Conservation (phyloP, 1,140 invertebrate species). For the Calephelis virginiensis region DNA sequence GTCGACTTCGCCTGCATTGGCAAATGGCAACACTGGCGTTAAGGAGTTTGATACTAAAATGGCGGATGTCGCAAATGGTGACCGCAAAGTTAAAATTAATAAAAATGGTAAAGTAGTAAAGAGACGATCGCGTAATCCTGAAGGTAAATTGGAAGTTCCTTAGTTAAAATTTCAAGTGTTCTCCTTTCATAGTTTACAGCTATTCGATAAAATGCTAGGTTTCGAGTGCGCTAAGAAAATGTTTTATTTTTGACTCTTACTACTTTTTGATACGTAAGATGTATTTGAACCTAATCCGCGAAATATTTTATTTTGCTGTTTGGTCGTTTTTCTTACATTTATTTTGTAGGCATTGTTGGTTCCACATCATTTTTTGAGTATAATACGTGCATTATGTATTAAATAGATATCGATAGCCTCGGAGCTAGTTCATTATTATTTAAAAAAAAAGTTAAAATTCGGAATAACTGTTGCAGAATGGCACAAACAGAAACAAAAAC, state of each 20-base stretch:
- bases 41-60: slow-evolving; percentile 67
- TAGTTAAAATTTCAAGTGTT: slow-evolving; percentile 17
- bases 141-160: slow-evolving; percentile 53
- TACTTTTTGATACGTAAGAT: slow-evolving; percentile 61
- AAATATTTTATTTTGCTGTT: slow-evolving; percentile 1
- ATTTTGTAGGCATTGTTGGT: slow-evolving; percentile 23
- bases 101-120: slow-evolving; percentile 74
- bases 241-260: slow-evolving; percentile 65
- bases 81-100: slow-evolving; percentile 68
- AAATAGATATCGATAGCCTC: background rate
- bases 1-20: no score
- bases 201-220: slow-evolving; percentile 9
- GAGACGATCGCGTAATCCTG: slow-evolving; percentile 71
- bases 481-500: slow-evolving; percentile 80
- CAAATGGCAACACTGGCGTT: background rate
- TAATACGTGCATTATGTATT: background rate
- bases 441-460: background rate
- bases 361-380: no score
- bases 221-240: slow-evolving; percentile 23
- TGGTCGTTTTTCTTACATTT: slow-evolving; percentile 24
- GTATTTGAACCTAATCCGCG: slow-evolving; percentile 24
- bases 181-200: slow-evolving; percentile 29
- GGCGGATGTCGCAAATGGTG: slow-evolving; percentile 75
- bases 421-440: no score
- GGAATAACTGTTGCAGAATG: slow-evolving; percentile 70